phyloP scores from a whole-genome alignment of 2,113 vertebrate species.

The Erinaceus europaeus region DNA sequence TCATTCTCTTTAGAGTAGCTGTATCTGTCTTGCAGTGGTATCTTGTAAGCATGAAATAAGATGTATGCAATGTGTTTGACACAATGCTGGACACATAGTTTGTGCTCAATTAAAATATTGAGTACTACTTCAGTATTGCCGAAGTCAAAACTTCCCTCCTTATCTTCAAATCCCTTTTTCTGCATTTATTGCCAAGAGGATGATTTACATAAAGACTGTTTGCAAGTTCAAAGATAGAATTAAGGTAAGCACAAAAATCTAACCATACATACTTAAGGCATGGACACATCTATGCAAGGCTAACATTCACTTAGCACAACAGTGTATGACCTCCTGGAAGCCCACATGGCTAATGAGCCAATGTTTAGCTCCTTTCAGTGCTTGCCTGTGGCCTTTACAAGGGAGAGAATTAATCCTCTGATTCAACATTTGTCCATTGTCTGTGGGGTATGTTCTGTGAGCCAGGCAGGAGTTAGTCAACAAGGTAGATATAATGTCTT shows the following conservation, averaged over 20 bases:
- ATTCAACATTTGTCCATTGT: not conserved
- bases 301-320: not conserved
- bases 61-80: not conserved
- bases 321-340: not conserved
- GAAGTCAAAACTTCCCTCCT: conserved; percentile 8
- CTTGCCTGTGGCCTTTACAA: not conserved
- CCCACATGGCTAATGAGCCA: not conserved
- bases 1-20: not conserved
- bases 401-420: not conserved
- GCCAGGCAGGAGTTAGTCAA: not conserved
- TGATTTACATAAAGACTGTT: not conserved
- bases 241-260: not conserved
- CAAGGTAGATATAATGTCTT: not conserved
- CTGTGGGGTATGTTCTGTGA: not conserved
- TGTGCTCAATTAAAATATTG: not conserved
- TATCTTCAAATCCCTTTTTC: not conserved
- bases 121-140: not conserved
- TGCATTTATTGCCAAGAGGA: not conserved
- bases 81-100: not conserved
- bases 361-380: not conserved
- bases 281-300: not conserved
- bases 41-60: not conserved
- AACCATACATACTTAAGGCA: not conserved
- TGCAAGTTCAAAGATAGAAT: not conserved
- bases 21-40: not conserved